Base-by-base conservation (phyloP, 1,140 invertebrate genomes). In the Drosophila persimilis region DNA sequence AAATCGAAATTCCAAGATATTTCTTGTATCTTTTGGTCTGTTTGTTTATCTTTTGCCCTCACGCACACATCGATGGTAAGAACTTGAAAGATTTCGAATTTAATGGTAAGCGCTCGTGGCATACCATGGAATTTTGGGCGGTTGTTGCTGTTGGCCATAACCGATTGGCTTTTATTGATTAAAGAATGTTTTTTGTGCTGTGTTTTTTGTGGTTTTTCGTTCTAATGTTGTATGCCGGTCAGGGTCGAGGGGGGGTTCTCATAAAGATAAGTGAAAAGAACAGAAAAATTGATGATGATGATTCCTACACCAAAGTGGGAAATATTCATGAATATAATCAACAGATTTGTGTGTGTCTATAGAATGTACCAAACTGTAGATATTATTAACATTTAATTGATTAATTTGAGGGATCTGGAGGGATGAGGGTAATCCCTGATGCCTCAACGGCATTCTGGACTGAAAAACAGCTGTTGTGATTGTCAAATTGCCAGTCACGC, bases 21-120 rank as follows among this genome's bases (percentile, higher is more conserved):
- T 66, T 77, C 51, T 78, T 44, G 65, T 35, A 48, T 64, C 77
- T 69, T 53, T 65, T 54, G 52, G 46, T 66, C 61, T 70, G 71
- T 86, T 86, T 86, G 71, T 88, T 86, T 86, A 88, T 88, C 63
- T 71, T 73, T 69, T 45, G 8, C 62, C 50, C 58, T 51, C 67
- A 70, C 45, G 63, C 43, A 77, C 43, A 11, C 35, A 39, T 39
- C 24, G 29, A 31, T 61, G 41, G n/a, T 48, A 46, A 66, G 63
- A 88, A 83, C 84, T 80, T 88, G 83, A 79, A 88, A 88, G 75
- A 88, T 89, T 83, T 88, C 58, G 52, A 78, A 88, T 81, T 88
- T 88, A 89, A 88, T 88, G 84, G 75, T 79, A 72, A 83, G 61
- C 79, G 83, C 83, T 89, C 78, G 79, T 83, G 83, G 84, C 81